These are phyloP conservation scores for Epistrophe eligans DNA, from an alignment of 2,888 invertebrate species.

Conservation along the genomic window DNA sequence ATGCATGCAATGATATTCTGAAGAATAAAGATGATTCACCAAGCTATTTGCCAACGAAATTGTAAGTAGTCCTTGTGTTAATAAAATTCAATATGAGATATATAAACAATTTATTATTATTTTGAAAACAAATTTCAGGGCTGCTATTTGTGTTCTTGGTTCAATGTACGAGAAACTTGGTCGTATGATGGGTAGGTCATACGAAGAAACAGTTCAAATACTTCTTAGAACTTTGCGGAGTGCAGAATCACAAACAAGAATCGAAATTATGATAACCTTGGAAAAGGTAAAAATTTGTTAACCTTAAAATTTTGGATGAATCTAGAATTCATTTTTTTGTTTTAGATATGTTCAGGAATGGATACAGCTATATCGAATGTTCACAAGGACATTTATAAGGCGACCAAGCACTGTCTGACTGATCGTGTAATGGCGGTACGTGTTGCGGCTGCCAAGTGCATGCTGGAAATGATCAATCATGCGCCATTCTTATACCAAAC, in stretches of 20 bases:
- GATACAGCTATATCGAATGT: conserved; percentile 95
- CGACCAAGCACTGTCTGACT: conserved; percentile 93
- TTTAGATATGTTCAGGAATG: conserved; percentile 91
- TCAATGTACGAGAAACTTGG: conserved; percentile 99
- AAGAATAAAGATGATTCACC: conserved; percentile 99
- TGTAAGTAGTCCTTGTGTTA: conserved; percentile 88
- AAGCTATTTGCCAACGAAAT: conserved; percentile 95
- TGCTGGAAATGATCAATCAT: conserved; percentile 94
- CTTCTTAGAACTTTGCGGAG: conserved; percentile 95
- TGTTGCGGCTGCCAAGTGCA: conserved; percentile 95
- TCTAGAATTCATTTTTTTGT: neutral
- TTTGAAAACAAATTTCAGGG: conserved; percentile 85
- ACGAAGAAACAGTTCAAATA: conserved; percentile 98
- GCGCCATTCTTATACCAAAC: conserved; percentile 93
- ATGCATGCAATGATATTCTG: conserved; percentile 98
- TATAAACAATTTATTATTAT: neutral
- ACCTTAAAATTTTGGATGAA: neutral
- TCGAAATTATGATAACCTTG: conserved; percentile 98
- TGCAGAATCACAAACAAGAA: conserved; percentile 97
- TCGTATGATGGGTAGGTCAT: conserved; percentile 99
- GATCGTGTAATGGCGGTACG: conserved; percentile 97
- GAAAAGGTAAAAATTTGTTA: conserved; percentile 89
- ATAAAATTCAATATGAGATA: neutral
- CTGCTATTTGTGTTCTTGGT: conserved; percentile 97
- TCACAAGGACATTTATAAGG: conserved; percentile 95